Evolutionary conservation across 1,140 invertebrate species (phyloP), one percentile per base, ranked within the genome.

Genomic region (Hyles euphorbiae): DNA sequence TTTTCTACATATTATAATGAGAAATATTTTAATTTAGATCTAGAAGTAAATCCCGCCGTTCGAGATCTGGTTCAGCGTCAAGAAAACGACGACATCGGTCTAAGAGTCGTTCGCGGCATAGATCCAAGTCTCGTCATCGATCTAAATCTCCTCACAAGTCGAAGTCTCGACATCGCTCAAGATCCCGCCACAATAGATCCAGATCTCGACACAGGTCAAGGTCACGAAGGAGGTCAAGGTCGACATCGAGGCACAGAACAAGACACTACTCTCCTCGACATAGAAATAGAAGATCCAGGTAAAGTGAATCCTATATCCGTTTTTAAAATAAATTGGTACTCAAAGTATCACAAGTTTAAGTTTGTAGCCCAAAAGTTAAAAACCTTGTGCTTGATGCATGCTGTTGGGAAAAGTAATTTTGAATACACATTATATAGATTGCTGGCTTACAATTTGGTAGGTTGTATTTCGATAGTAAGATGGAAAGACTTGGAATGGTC

Each of bases 211-310:
- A 61, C n/a, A 60, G 62, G 32, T 62, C 88, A 64, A 66, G 73
- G 67, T 74, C 77, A 53, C 65, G 74, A 12, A 63, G 65, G 65
- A 55, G 78, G 61, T 67, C 74, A 0, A 43, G 61, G 53, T 65
- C 88, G 67, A 68, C 74, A 12, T 69, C 64, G 0, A 50, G 74
- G 1, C 69, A 75, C 34, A 66, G 68, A 10, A 66, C 66, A 6
- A 59, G 75, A 44, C 70, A 70, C 33, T 61, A 85, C 70, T 68
- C 81, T 63, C 64, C 84, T 63, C 62, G 83, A 52, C 65, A 77
- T 69, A 63, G 78, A 71, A 58, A 74, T 70, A 67, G 77, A 60
- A 67, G 81, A 66, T 79, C 75, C 53, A 74, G 84, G 79, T 83
- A 57, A 48, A 10, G 3, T 3, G n/a, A 3, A 10, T 1, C 22